Conservation (phyloP, 2,797 vertebrate species). For the Sebastes baramenuke region DNA sequence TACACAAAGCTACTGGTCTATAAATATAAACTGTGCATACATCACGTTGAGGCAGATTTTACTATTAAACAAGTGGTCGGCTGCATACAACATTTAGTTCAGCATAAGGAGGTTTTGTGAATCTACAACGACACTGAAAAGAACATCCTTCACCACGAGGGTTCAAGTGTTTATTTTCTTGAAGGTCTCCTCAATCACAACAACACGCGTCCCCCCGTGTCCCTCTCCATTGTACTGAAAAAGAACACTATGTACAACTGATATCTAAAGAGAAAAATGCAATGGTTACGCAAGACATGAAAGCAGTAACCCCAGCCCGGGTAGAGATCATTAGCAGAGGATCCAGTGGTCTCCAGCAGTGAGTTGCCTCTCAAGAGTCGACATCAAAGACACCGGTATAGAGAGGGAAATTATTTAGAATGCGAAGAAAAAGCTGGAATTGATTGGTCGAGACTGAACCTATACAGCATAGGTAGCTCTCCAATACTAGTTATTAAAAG, state of each 20-base stretch:
- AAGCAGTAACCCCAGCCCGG: constrained; percentile 56
- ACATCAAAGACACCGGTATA: constrained; percentile 74
- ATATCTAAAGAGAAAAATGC: constrained; percentile 57
- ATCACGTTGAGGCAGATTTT: background rate
- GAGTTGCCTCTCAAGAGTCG: constrained; percentile 69
- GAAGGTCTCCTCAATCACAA: constrained; percentile 29
- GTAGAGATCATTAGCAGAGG: constrained; percentile 77
- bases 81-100: background rate
- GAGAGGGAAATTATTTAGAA: constrained; percentile 63
- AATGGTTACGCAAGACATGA: constrained; percentile 71
- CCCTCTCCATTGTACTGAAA: constrained; percentile 36
- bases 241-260: constrained; percentile 38
- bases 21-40: background rate
- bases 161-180: constrained; percentile 38
- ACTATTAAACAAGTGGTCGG: background rate
- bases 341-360: constrained; percentile 69
- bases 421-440: constrained; percentile 37
- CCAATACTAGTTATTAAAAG: constrained; percentile 28
- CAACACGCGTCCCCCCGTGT: background rate
- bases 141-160: constrained; percentile 4
- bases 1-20: background rate
- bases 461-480: constrained; percentile 36
- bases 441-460: constrained; percentile 45
- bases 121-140: background rate
- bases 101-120: background rate